phyloP scores from a whole-genome alignment of 2,113 vertebrate genomes.

The Pollimyrus isidori region DNA sequence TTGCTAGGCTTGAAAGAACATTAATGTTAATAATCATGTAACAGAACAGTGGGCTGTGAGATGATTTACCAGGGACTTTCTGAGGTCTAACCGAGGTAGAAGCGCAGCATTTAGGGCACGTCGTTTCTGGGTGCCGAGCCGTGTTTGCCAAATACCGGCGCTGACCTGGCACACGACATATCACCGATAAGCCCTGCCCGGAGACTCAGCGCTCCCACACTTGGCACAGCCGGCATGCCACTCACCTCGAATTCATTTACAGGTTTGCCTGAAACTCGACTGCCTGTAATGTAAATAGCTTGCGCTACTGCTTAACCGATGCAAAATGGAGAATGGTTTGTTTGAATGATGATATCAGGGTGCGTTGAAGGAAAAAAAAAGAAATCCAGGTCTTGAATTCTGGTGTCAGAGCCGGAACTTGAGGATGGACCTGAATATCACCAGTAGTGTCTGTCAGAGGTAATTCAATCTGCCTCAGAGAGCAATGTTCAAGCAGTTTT shows the following conservation, averaged over 20 bases:
- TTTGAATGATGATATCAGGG: neutral
- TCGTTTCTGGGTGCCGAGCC: neutral
- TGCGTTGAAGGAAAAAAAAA: neutral
- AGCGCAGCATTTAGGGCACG: neutral
- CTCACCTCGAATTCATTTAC: neutral
- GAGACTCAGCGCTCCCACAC: neutral
- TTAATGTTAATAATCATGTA: neutral
- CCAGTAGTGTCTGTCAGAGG: neutral
- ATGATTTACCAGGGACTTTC: neutral
- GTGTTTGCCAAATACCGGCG: neutral
- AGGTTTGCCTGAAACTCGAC: neutral
- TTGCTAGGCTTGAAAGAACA: neutral
- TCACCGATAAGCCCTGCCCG: neutral
- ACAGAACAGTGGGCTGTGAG: neutral
- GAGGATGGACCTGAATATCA: neutral
- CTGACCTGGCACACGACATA: neutral
- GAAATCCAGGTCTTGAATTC: neutral
- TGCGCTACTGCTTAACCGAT: neutral
- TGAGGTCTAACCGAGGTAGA: neutral
- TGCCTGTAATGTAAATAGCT: neutral
- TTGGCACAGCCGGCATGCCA: neutral
- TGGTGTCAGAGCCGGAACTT: neutral
- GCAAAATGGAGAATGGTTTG: neutral
- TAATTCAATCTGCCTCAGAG: neutral
- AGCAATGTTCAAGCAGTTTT: neutral